Evolutionary conservation across 37 sponge, comb jelly and placozoan genomes (phyloP).

Genomic region (Aphrocallistes beatrix): DNA sequence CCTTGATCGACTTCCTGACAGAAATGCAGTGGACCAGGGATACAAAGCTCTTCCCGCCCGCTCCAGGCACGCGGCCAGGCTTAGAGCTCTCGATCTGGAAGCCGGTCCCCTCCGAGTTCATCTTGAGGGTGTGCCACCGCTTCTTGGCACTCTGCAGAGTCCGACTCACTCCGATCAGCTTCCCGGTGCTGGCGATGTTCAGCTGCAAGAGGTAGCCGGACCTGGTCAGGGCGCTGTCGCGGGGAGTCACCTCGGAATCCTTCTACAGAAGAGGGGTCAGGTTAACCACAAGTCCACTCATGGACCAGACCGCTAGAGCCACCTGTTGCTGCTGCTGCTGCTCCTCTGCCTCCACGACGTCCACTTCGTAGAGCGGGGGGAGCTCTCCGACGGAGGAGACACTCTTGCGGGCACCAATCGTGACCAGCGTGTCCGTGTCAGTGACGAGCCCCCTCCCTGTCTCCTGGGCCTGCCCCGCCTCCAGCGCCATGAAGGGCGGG

Average conservation of each 20-base stretch:
- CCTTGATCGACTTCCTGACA: slow-evolving; percentile 10
- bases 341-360: slow-evolving; percentile 13
- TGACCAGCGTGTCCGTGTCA: not conserved
- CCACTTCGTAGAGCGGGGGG: not conserved
- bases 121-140: not conserved
- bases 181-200: slow-evolving; percentile 4
- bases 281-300: no score
- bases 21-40: not conserved
- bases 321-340: slow-evolving; percentile 1
- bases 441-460: not conserved
- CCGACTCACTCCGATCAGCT: not conserved
- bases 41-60: not conserved
- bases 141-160: not conserved
- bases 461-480: slow-evolving; percentile 12
- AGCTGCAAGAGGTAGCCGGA: not conserved
- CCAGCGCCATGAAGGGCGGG: slow-evolving; percentile 1
- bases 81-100: not conserved
- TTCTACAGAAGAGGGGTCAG: no score
- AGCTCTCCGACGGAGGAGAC: not conserved
- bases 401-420: not conserved
- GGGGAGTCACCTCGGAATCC: not conserved
- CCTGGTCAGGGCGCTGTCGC: not conserved
- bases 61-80: not conserved
- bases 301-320: no score
- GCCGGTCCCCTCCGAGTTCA: slow-evolving; percentile 17